Evolutionary conservation across 2,888 invertebrate species (phyloP).

Genomic region (Disparrhopalites patrizii): DNA sequence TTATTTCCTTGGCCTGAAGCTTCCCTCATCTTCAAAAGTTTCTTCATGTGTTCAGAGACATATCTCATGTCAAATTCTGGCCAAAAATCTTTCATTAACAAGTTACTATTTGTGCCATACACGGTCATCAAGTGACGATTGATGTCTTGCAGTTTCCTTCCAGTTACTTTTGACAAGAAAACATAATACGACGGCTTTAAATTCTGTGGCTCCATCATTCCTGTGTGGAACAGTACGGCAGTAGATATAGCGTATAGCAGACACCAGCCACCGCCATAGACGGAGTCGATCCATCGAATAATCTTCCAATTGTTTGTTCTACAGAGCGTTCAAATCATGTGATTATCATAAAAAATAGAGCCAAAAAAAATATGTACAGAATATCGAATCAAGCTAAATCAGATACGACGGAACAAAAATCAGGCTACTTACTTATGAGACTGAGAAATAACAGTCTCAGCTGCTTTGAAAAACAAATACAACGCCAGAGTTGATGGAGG

Average conservation of each 20-base stretch:
- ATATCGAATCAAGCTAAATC: background rate
- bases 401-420: background rate
- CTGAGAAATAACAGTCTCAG: constrained; percentile 41
- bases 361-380: background rate
- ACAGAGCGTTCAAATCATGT: no score
- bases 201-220: constrained; percentile 72
- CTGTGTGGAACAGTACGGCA: constrained; percentile 71
- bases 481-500: constrained; percentile 44
- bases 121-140: constrained; percentile 42
- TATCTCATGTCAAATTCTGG: constrained; percentile 40
- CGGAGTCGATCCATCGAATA: constrained; percentile 40
- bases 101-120: constrained; percentile 43
- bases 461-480: constrained; percentile 46
- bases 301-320: constrained; percentile 46
- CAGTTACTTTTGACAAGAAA: constrained; percentile 70
- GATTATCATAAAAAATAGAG: constrained; percentile 6
- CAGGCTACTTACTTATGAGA: constrained; percentile 42
- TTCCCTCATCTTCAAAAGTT: constrained; percentile 33
- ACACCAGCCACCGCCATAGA: constrained; percentile 47
- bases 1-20: constrained; percentile 39
- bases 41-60: constrained; percentile 42
- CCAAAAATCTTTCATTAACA: constrained; percentile 45
- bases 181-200: constrained; percentile 77
- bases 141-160: constrained; percentile 50
- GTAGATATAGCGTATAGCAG: constrained; percentile 73